Conservation (phyloP, 2,888 invertebrate genomes). For the Cantharis rustica region DNA sequence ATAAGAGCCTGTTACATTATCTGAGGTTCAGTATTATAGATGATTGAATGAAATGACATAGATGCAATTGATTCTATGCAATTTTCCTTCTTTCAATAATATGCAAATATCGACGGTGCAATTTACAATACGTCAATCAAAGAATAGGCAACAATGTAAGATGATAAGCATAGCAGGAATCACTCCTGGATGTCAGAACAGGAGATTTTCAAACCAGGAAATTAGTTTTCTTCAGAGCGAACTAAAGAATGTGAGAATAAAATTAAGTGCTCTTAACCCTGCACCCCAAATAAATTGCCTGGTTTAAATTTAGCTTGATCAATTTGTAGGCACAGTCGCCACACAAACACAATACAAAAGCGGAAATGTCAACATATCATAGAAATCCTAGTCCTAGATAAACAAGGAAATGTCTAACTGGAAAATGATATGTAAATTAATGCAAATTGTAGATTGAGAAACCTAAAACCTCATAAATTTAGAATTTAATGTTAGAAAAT, state of each 20-base stretch:
- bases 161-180: not conserved
- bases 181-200: not conserved
- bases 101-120: not conserved
- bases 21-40: too few species aligned
- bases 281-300: not conserved
- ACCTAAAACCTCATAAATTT: slow-evolving; percentile 24
- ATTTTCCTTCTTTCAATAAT: not conserved
- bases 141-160: not conserved
- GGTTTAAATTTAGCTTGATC: not conserved
- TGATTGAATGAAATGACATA: too few species aligned
- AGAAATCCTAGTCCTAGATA: slow-evolving; percentile 19
- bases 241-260: not conserved
- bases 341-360: not conserved
- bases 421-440: slow-evolving; percentile 25
- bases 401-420: slow-evolving; percentile 18
- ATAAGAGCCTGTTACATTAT: too few species aligned
- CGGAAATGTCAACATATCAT: slow-evolving; percentile 21
- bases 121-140: not conserved
- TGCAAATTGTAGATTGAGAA: slow-evolving; percentile 23
- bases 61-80: not conserved
- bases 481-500: slow-evolving; percentile 26
- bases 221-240: not conserved
- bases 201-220: not conserved
- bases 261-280: not conserved
- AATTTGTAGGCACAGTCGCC: not conserved